Evolutionary conservation across 2,113 vertebrate species (phyloP).

Genomic region (Lepisosteus oculatus): DNA sequence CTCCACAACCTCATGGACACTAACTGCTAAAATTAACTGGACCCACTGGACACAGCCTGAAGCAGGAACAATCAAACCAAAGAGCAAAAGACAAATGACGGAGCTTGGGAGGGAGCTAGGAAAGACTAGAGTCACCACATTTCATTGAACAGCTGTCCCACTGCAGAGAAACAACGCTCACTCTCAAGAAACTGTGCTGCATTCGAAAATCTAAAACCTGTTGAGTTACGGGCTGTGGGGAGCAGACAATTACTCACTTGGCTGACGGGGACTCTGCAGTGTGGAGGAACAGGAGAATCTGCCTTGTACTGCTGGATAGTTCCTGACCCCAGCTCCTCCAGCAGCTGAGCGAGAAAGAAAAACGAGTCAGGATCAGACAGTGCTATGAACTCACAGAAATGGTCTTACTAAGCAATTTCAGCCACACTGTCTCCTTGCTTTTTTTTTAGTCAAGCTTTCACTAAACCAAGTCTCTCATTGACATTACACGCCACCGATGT

Average conservation of each 20-base stretch:
- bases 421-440: not conserved
- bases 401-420: too few relatives aligned
- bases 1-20: not conserved
- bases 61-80: too few relatives aligned
- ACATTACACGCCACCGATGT: too few relatives aligned
- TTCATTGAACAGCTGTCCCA: too few relatives aligned
- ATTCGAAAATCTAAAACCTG: too few relatives aligned
- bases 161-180: not conserved
- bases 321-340: conserved; percentile 88
- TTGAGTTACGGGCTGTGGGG: too few relatives aligned
- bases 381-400: not conserved
- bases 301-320: conserved; percentile 85
- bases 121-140: too few relatives aligned
- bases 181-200: not conserved
- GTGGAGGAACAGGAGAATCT: conserved; percentile 56
- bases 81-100: too few relatives aligned
- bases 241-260: conserved; percentile 55
- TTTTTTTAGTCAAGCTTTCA: too few relatives aligned
- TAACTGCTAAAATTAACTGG: too few relatives aligned
- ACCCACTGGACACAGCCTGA: too few relatives aligned
- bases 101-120: too few relatives aligned
- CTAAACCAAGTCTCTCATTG: not conserved
- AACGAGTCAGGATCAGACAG: not conserved
- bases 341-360: conserved; percentile 65
- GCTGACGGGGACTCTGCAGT: conserved; percentile 66